Base-by-base conservation (phyloP, 37 sponge, comb jelly and placozoan genomes). In the Oopsacas minuta region DNA sequence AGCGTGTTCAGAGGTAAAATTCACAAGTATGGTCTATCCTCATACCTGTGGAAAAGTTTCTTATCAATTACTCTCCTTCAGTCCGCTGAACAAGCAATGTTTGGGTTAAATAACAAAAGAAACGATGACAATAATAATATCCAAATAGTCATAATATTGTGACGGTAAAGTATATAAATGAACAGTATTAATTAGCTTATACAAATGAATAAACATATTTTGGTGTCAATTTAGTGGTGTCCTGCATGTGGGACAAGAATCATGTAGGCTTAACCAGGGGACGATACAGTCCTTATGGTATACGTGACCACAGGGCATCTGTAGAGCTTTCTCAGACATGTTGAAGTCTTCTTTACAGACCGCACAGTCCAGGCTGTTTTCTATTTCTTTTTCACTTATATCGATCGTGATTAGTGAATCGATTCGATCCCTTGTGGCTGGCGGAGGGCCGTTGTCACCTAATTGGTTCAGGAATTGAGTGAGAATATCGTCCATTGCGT, bases 321-420 rank as follows among this genome's bases (percentile, higher is more conserved):
- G 38, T 42, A 86, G 32, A 8, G 88, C 87, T n/a, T 87, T 69
- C 36, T 92, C 92, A 23, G 83, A 89, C 15, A 39, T 25, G 0
- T 81, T 82, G 52, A 92, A 96, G 8, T 53, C 84, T 39, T 96
- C 97, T 81, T 96, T 90, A 82, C 97, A 96, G 52, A 96, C 89
- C 0, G 92, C 88, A 81, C 97, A 96, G 36, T 90, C 90, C 0
- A 83, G 37, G 23, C 36, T 52, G 20, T 83, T 83, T 23, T 83
- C 85, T 37, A 86, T 37, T 32, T 85, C 82, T 23, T 86, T 36
- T 20, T 86, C 37, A 30, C 84, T 38, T n/a, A 89, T 52, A 32
- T 69, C 38, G 28, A 75, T 49, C 1, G 52, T 83, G 22, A 92
- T 90, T 10, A 93, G 83, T 1, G 83, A 52, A 53, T 91, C 90